A percentile compares a stretch with the other conserved stretches of the same genome.
Conservation (phyloP, 2,797 vertebrate species). For the Nyctalus aviator region DNA sequence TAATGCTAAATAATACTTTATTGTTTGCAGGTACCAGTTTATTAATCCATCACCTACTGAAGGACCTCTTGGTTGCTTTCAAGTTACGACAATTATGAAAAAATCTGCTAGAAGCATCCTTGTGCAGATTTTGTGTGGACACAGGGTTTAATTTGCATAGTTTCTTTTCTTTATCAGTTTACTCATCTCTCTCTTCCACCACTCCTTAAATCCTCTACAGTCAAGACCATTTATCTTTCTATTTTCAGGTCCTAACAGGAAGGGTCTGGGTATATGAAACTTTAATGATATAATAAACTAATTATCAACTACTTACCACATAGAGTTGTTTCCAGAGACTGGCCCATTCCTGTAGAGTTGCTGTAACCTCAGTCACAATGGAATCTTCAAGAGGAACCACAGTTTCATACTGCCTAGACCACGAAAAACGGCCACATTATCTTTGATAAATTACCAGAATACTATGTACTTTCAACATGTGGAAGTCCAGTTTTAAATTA, state of each 20-base stretch:
- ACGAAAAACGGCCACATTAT: slow-evolving; percentile 46
- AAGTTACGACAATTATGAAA: not conserved
- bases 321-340: slow-evolving; percentile 97
- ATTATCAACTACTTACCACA: slow-evolving; percentile 91
- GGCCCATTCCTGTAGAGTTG: slow-evolving; percentile 96
- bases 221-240: not conserved
- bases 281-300: slow-evolving; percentile 27
- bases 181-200: not conserved
- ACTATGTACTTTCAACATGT: not conserved
- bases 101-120: not conserved
- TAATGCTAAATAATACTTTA: not conserved
- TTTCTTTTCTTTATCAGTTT: not conserved
- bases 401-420: slow-evolving; percentile 94
- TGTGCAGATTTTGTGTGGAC: not conserved
- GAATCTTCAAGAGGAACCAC: slow-evolving; percentile 95
- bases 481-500: slow-evolving; percentile 54
- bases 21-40: not conserved
- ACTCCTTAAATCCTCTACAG: not conserved
- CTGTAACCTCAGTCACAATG: slow-evolving; percentile 95
- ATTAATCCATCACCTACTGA: not conserved
- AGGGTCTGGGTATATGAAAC: not conserved
- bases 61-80: not conserved
- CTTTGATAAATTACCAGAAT: slow-evolving; percentile 40
- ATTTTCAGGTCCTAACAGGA: not conserved
- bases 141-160: not conserved